Evolutionary conservation across 1,140 invertebrate genomes (phyloP).

Genomic region (Psilanteris sp.): DNA sequence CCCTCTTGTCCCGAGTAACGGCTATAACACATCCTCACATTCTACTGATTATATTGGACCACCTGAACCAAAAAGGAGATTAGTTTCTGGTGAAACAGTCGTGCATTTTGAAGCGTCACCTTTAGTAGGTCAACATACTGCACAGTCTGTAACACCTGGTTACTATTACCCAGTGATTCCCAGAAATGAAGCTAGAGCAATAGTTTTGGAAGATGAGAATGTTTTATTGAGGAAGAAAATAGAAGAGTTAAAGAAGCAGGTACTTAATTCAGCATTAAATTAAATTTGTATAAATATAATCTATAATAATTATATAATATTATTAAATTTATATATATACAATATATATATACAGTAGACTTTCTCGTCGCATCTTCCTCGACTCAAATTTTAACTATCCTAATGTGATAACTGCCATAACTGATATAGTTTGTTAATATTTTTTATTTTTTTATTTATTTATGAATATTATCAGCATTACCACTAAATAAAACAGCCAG

Average conservation of each 20-base stretch:
- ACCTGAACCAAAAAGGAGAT: conserved; percentile 73
- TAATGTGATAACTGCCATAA: too few relatives aligned
- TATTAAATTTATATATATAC: too few relatives aligned
- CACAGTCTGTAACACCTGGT: conserved; percentile 71
- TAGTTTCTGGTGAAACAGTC: conserved; percentile 75
- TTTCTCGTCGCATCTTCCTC: too few relatives aligned
- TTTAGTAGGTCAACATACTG: conserved; percentile 70
- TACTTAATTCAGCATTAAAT: conserved; percentile 52
- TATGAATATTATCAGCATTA: too few relatives aligned
- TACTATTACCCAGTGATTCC: conserved; percentile 77
- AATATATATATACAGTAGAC: too few relatives aligned
- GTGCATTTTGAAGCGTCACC: conserved; percentile 74
- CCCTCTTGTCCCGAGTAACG: conserved; percentile 66
- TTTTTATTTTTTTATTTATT: too few relatives aligned
- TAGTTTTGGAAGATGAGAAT: conserved; percentile 88
- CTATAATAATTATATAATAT: too few relatives aligned
- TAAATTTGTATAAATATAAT: too few relatives aligned
- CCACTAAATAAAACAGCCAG: too few relatives aligned
- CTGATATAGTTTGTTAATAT: too few relatives aligned
- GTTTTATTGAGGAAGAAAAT: conserved; percentile 85
- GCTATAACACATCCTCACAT: conserved; percentile 70
- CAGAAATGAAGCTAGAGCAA: conserved; percentile 77
- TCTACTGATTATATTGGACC: conserved; percentile 74
- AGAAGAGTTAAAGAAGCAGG: conserved; percentile 87
- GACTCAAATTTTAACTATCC: too few relatives aligned